A percentile compares a stretch with the other conserved stretches of the same genome.
phyloP scores from a whole-genome alignment of 2,888 invertebrate species.

The Muschampia plurimacula region DNA sequence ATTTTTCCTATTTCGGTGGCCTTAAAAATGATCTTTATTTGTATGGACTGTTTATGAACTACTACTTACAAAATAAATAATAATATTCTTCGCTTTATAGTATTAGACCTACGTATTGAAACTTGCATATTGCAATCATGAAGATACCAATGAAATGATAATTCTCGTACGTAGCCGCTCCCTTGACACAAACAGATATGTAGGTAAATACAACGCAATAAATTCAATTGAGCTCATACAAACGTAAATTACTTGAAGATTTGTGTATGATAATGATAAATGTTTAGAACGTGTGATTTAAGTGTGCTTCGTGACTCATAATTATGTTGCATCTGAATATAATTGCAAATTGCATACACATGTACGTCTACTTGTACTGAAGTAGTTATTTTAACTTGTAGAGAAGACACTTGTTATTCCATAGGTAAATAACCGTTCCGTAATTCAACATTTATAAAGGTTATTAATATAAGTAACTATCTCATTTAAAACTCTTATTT shows the following conservation, averaged over 20 bases:
- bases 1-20: too few relatives aligned
- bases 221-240: constrained; percentile 24
- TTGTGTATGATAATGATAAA: constrained; percentile 31
- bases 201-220: constrained; percentile 9
- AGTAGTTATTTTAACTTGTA: neutral
- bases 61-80: too few relatives aligned
- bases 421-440: too few relatives aligned
- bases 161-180: constrained; percentile 1
- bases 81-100: too few relatives aligned
- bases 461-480: too few relatives aligned
- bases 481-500: too few relatives aligned
- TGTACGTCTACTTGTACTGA: neutral
- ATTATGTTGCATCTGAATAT: constrained; percentile 8
- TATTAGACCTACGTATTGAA: neutral
- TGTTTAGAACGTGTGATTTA: constrained; percentile 31
- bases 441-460: too few relatives aligned
- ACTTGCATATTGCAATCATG: neutral
- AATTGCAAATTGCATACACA: neutral
- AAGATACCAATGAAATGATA: constrained; percentile 13
- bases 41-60: too few relatives aligned
- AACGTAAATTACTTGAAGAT: constrained; percentile 34
- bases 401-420: neutral
- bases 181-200: constrained; percentile 16
- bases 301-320: constrained; percentile 13
- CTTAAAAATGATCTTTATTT: too few relatives aligned